A percentile compares a stretch with the other conserved stretches of the same genome.
Evolutionary conservation across 2,113 vertebrate genomes (phyloP).

Genomic region (Uria lomvia): DNA sequence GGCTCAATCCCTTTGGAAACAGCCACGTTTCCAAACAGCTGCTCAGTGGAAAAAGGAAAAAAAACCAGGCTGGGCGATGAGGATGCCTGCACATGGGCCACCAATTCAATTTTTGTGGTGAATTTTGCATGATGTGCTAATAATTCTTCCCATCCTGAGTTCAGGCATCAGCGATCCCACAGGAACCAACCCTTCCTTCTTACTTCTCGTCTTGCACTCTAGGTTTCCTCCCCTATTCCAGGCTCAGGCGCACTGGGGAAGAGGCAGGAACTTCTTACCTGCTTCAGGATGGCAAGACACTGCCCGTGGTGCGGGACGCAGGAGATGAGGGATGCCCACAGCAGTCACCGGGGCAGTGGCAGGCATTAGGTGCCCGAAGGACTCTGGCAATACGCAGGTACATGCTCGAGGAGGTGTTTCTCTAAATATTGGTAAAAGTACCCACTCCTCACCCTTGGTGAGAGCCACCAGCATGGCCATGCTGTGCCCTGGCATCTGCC

Average conservation of each 20-base stretch:
- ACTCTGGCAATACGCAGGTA: background rate
- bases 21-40: background rate
- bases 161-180: background rate
- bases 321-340: background rate
- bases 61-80: background rate
- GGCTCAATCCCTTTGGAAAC: background rate
- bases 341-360: accelerated
- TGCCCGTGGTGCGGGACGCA: accelerated
- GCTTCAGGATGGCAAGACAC: background rate
- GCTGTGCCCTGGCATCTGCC: background rate
- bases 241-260: background rate
- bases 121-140: background rate
- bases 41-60: background rate
- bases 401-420: background rate
- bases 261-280: background rate
- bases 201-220: background rate
- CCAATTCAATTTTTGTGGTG: background rate
- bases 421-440: background rate
- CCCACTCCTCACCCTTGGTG: accelerated
- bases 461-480: accelerated
- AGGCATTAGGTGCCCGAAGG: background rate
- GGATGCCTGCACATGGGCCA: background rate
- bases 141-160: too few species aligned
- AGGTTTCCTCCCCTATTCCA: background rate
- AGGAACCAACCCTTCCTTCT: background rate